These are phyloP conservation scores for Linepithema humile DNA, from an alignment of 1,140 invertebrate genomes.

Conservation along the genomic window DNA sequence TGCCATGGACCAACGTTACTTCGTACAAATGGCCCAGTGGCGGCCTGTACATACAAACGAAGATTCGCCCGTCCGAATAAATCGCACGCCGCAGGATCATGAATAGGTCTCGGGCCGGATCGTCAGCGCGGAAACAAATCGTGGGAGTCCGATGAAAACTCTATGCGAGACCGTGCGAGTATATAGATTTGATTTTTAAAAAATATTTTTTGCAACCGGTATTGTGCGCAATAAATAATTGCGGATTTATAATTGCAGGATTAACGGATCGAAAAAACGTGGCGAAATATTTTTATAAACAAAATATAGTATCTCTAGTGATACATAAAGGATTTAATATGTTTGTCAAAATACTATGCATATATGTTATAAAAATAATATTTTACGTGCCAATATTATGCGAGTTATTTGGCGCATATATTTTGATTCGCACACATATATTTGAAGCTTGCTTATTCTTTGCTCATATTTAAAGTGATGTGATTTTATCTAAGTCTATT, in stretches of 20 bases:
- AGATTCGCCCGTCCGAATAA: slow-evolving; percentile 34
- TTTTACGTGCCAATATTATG: too few species aligned
- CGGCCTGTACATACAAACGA: slow-evolving; percentile 64
- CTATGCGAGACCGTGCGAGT: slow-evolving; percentile 14
- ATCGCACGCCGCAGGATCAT: slow-evolving; percentile 3
- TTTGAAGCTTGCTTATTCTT: too few species aligned
- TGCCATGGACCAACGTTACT: slow-evolving; percentile 53
- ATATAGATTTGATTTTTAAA: background rate
- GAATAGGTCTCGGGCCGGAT: slow-evolving; percentile 23
- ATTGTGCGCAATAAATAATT: background rate
- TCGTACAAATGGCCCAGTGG: slow-evolving; percentile 64
- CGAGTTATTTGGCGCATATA: too few species aligned
- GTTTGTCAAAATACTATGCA: too few species aligned
- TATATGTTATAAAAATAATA: too few species aligned
- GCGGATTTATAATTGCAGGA: background rate
- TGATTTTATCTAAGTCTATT: too few species aligned
- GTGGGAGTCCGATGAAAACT: slow-evolving; percentile 12
- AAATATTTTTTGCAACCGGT: background rate
- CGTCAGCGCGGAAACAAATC: slow-evolving; percentile 17
- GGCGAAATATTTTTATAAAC: too few species aligned
- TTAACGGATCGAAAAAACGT: too few species aligned
- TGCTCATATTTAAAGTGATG: too few species aligned
- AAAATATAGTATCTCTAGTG: too few species aligned
- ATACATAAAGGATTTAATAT: too few species aligned
- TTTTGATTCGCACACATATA: too few species aligned